Percentiles rank a stretch among this genome's conserved stretches.
Conservation (phyloP, 2,797 vertebrate species). For the Platyrinchus mystaceus region DNA sequence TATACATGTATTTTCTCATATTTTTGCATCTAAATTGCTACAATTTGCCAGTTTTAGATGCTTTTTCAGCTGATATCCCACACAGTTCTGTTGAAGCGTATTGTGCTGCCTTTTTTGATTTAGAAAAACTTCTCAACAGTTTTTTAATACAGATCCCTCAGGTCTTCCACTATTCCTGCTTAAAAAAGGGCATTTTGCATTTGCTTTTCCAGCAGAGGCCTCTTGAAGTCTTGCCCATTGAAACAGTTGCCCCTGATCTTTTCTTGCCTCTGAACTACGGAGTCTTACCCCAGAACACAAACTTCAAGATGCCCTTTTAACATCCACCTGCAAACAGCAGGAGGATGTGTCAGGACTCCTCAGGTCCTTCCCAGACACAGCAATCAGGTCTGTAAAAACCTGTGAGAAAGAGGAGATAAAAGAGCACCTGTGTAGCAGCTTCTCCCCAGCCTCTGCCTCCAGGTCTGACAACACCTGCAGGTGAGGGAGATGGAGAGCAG, state of each 20-base stretch:
- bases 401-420: background rate
- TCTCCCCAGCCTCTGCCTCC: background rate
- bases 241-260: background rate
- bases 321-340: background rate
- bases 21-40: background rate
- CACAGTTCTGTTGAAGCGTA: background rate
- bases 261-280: background rate
- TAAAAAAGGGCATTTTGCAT: background rate
- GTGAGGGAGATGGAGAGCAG: accelerated
- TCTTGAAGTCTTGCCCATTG: background rate
- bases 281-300: background rate
- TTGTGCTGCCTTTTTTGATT: background rate
- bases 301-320: background rate
- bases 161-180: background rate
- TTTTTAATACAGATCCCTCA: background rate
- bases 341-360: background rate
- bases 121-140: background rate
- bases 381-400: background rate
- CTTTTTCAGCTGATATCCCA: background rate
- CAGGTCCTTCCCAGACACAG: background rate
- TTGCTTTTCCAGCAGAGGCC: background rate
- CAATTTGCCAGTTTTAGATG: background rate
- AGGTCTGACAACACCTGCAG: background rate
- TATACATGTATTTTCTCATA: accelerated
- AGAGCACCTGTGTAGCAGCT: background rate